Conservation (phyloP, 2,797 vertebrate species). For the Saxicola maurus region DNA sequence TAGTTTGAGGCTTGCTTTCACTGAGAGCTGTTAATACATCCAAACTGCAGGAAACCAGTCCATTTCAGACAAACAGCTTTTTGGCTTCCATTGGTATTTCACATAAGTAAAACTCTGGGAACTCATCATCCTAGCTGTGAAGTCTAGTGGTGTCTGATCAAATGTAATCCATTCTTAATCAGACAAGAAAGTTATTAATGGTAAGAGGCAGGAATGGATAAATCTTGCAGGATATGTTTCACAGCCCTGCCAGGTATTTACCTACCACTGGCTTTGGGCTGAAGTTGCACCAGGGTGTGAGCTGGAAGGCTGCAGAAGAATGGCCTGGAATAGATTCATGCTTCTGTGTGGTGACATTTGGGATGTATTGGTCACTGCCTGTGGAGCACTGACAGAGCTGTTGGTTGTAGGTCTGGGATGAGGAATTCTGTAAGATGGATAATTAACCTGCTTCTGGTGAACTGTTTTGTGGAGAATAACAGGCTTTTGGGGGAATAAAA, state of each 20-base stretch:
- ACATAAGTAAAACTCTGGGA: background rate
- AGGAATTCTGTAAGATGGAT: background rate
- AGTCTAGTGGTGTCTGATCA: background rate
- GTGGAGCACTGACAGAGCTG: background rate
- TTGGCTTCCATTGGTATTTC: background rate
- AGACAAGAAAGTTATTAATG: background rate
- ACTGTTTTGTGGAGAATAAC: background rate
- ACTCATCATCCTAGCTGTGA: background rate
- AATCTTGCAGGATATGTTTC: background rate
- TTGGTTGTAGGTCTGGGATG: background rate
- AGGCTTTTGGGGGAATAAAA: background rate
- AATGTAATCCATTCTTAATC: background rate
- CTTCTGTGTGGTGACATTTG: background rate
- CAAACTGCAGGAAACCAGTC: background rate
- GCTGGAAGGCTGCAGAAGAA: background rate
- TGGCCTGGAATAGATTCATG: background rate
- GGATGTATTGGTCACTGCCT: background rate
- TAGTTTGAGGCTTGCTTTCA: background rate
- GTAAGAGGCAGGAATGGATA: background rate
- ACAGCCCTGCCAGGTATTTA: background rate
- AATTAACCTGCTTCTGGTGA: background rate
- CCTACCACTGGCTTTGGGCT: background rate
- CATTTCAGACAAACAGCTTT: background rate
- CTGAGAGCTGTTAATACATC: background rate
- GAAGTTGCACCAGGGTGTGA: background rate